phyloP scores from a whole-genome alignment of 2,888 invertebrate genomes.

The Nemapogon koenigi region DNA sequence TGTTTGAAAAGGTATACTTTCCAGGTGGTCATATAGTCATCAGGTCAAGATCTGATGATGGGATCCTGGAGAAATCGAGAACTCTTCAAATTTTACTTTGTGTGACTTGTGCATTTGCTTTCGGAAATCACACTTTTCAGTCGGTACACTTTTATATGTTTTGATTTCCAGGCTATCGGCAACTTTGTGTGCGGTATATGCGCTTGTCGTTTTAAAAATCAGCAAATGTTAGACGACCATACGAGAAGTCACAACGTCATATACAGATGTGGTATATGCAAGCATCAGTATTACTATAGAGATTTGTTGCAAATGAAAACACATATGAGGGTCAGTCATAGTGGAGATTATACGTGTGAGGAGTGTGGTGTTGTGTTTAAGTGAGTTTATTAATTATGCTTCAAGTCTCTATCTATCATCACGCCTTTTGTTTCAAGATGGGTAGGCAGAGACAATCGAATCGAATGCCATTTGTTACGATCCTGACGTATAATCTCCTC shows the following conservation, averaged over 20 bases:
- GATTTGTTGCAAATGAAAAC: neutral
- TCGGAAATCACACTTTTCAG: no score
- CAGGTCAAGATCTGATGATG: no score
- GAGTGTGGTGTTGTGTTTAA: neutral
- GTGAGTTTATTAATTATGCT: neutral
- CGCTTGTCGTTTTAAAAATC: neutral
- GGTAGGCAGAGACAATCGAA: no score
- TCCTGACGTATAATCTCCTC: no score
- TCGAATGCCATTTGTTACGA: no score
- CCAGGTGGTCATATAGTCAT: neutral
- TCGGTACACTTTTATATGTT: no score
- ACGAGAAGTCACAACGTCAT: neutral
- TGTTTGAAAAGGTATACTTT: neutral
- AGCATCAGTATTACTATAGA: neutral
- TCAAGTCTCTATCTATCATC: no score
- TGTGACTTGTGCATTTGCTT: no score
- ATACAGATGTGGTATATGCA: neutral
- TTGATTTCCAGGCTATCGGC: no score
- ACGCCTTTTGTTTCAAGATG: no score
- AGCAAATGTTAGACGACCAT: neutral
- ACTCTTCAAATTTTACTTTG: no score
- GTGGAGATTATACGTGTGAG: neutral
- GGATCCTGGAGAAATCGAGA: no score
- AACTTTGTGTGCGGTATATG: slow-evolving; percentile 2
- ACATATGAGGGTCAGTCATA: slow-evolving; percentile 1